Evolutionary conservation across 1,140 invertebrate genomes (phyloP), one percentile per base, ranked within the genome.

Genomic region (Trichonephila inaurata): DNA sequence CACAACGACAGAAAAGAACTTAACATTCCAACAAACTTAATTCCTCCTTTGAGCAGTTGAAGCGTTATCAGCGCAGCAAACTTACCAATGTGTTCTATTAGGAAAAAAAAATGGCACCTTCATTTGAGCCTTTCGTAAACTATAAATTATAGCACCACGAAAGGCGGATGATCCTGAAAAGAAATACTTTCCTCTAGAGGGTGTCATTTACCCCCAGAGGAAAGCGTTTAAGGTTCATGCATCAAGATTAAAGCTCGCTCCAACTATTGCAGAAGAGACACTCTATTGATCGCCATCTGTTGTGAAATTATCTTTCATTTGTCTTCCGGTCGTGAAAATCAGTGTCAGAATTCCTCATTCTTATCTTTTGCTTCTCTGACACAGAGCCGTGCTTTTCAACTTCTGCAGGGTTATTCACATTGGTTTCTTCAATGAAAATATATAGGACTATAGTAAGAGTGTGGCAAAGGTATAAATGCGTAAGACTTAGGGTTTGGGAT

Each of bases 191-290:
- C 44, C 28, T 44, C 61, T 12, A 44, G 28, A 19, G 44, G 64
- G 21, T 66, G 64, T 66, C 24, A n/a, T 33, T 21, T 33, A n/a
- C 60, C 60, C 64, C 83, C 2, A 19, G 19, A 66, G 64, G 64
- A n/a, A 61, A 44, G 83, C 51, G 60, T 86, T 86, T 28, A 33
- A 21, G 51, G 51, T 86, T 61, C 87, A 89, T 89, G 87, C 87
- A 89, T 89, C 87, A 89, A 69, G 87, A 89, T 89, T 89, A 89
- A 69, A 89, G 61, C 62, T 89, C 87, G 87, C 87, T 69, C 28
- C 87, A 89, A 64, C 87, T 64, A 66, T 66, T 66, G 64, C 64
- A 66, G 19, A 7, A n/a, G 64, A 21, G 10, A 24, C 24, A 14
- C 87, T 19, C 12, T 69, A 89, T 89, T 89, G 87, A 89, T 89